These are phyloP conservation scores for Julus scanicus DNA, from an alignment of 2,888 invertebrate genomes.

Conservation along the genomic window DNA sequence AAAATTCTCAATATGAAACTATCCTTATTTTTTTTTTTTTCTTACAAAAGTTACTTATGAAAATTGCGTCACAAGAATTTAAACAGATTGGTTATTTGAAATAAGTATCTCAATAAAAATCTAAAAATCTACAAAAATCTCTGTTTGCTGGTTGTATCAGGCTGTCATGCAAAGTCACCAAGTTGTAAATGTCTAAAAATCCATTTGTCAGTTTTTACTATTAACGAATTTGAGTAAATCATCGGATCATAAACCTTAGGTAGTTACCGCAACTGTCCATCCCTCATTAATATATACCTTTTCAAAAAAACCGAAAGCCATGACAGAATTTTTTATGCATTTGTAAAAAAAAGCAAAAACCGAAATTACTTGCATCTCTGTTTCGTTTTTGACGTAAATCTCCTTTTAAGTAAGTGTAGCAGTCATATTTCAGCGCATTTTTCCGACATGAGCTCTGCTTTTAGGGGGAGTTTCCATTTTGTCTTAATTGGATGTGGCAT, in stretches of 20 bases:
- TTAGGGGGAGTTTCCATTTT: slow-evolving; percentile 26
- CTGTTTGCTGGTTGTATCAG: too few relatives aligned
- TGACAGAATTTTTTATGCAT: background rate
- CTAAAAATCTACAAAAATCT: too few relatives aligned
- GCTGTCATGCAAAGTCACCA: background rate
- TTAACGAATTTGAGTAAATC: background rate
- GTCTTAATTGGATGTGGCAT: slow-evolving; percentile 52
- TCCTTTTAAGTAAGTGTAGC: slow-evolving; percentile 32
- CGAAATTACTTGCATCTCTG: background rate
- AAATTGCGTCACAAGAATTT: too few relatives aligned
- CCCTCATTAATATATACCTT: background rate
- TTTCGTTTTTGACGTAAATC: slow-evolving; percentile 23
- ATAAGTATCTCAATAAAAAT: too few relatives aligned
- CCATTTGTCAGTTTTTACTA: background rate
- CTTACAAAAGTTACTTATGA: too few relatives aligned
- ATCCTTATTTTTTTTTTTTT: too few relatives aligned
- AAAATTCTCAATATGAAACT: too few relatives aligned
- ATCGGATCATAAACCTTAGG: background rate
- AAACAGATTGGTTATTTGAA: too few relatives aligned
- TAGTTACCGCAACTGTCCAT: background rate
- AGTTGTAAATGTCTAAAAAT: background rate
- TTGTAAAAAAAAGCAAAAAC: background rate
- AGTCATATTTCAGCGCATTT: slow-evolving; percentile 18
- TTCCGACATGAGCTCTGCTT: background rate
- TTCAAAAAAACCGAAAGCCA: background rate